Base-by-base conservation (phyloP, 2,888 invertebrate genomes). In the Elysia crispata region DNA sequence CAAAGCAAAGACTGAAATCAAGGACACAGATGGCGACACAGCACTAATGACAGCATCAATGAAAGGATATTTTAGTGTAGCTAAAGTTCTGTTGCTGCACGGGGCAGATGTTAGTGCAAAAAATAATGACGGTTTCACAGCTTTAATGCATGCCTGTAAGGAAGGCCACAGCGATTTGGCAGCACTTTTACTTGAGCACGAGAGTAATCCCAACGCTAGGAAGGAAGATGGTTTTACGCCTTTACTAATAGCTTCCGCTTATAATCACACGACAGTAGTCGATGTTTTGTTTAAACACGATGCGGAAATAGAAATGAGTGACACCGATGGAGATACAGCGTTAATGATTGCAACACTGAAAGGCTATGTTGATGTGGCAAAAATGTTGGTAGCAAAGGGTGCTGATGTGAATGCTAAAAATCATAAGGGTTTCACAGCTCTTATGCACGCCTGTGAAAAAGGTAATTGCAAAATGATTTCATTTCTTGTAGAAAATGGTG, bases 21-120 rank as follows among this genome's bases (percentile, higher is more conserved):
- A 83, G 66, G 87, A 88, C 78, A 83, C 84, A 67, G 79, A 85
- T 31, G 86, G 86, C 11, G 82, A 85, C 79, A 86, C 86, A 1
- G 85, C 87, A 20, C 78, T 88, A 50, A 87, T 87, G 76, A 50
- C 85, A 49, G 82, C 86, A 18, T 86, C 86, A 13, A 79, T 84
- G 15, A 83, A 81, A 15, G 85, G 86, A 18, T 84, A 83, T 62
- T 72, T 81, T 15, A 87, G 87, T 31, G 82, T 87, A 8, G 83
- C 86, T 6, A 84, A 84, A 77, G 77, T 86, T 69, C 86, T 88
- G 62, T 83, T 87, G 0, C 83, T 82, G 54, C 85, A 84, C 23
- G 66, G 66, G 30, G 66, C 25, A 5, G 30, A 66, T 1, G 30
- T 66, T 25, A 6, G 25, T 23, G 23, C 23, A 66, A 54, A 67